These are phyloP conservation scores for Epinephelus lanceolatus DNA, from an alignment of 2,113 vertebrate genomes.

Conservation along the genomic window DNA sequence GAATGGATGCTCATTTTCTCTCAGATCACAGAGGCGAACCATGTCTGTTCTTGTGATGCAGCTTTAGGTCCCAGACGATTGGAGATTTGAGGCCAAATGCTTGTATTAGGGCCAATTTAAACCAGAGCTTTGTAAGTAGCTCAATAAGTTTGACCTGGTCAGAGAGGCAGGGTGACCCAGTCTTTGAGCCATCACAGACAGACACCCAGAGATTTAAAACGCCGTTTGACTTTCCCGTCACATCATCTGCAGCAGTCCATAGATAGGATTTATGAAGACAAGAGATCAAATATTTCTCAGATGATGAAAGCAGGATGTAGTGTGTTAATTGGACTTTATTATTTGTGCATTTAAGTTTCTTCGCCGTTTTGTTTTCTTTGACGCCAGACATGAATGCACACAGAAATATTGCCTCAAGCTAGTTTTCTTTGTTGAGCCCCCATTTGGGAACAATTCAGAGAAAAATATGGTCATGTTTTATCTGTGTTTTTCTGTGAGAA, in stretches of 20 bases:
- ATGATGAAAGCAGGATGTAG: background rate
- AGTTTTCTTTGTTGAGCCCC: background rate
- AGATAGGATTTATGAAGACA: background rate
- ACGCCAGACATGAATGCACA: background rate
- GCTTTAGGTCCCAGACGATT: background rate
- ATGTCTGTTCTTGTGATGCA: background rate
- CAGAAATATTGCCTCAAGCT: background rate
- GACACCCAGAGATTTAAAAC: background rate
- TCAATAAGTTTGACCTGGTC: constrained; percentile 13
- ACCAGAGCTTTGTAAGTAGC: background rate
- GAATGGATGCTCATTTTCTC: background rate
- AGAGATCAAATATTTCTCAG: background rate
- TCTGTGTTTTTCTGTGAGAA: background rate
- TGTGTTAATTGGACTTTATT: background rate
- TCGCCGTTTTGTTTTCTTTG: background rate
- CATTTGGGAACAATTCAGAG: background rate
- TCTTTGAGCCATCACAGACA: background rate
- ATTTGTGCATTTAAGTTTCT: background rate
- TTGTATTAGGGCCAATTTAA: background rate
- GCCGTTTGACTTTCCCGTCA: background rate
- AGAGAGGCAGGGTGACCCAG: constrained; percentile 10
- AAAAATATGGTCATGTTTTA: background rate
- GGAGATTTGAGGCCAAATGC: background rate
- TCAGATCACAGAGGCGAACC: background rate
- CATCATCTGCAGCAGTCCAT: background rate